Conservation (phyloP, 2,888 invertebrate species). For the Macaria notata region DNA sequence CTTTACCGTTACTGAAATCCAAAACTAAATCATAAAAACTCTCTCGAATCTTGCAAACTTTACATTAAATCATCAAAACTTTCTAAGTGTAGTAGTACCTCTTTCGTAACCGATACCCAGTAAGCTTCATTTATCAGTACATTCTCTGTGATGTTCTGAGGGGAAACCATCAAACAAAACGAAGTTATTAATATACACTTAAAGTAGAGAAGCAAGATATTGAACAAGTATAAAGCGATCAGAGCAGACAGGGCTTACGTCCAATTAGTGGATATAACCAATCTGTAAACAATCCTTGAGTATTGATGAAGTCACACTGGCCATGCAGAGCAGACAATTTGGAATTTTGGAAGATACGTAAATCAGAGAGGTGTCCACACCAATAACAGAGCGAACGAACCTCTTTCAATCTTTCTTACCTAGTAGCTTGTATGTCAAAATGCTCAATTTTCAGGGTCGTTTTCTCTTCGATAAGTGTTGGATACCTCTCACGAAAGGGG, state of each 20-base stretch:
- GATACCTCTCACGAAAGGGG: constrained; percentile 21
- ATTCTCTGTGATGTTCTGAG: constrained; percentile 98
- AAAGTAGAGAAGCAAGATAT: constrained; percentile 50
- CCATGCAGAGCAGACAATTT: constrained; percentile 66
- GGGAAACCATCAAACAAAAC: constrained; percentile 84
- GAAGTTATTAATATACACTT: constrained; percentile 75
- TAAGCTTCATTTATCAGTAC: constrained; percentile 96
- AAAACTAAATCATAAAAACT: constrained; percentile 82
- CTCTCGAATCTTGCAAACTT: constrained; percentile 80
- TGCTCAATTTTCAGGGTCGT: neutral
- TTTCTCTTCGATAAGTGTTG: constrained; percentile 21
- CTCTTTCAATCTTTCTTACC: no score
- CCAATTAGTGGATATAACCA: constrained; percentile 72
- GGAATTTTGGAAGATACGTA: constrained; percentile 52
- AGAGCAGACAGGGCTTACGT: constrained; percentile 68
- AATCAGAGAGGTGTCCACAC: constrained; percentile 32
- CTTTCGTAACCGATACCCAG: constrained; percentile 96
- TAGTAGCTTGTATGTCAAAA: neutral
- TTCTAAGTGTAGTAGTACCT: constrained; percentile 88
- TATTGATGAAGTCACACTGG: constrained; percentile 47
- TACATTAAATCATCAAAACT: constrained; percentile 82
- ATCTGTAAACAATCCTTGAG: constrained; percentile 67
- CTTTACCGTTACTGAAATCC: constrained; percentile 81
- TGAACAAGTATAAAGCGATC: constrained; percentile 42
- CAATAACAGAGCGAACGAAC: constrained; percentile 40